Base-by-base conservation (phyloP, 2,888 invertebrate species). In the Lutraria lutraria region DNA sequence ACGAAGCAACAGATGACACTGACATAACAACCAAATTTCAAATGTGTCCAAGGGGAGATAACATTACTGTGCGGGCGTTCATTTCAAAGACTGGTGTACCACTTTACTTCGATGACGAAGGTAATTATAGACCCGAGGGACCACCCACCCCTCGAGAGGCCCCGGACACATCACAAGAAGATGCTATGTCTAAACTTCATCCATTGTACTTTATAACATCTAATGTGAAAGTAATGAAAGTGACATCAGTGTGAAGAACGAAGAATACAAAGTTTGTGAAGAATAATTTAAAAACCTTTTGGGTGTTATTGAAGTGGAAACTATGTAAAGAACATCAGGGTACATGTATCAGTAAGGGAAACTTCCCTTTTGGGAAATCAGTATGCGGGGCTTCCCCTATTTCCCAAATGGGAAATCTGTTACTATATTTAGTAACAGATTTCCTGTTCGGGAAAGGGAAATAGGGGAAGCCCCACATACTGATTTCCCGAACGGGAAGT, bases 21-120 rank as follows among this genome's bases (percentile, higher is more conserved):
- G 92, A 92, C 83, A 91, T 91, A 21, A 92, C 92, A 6, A 92
- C 92, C 21, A 92, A 91, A 88, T 92, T 92, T 76, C 92, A 92
- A 72, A 92, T 92, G 92, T 72, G 72, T 15, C 63, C 92, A 10
- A 21, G 87, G 8, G 92, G 92, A 8, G 76, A 89, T 31, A 88
- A 92, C 82, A 80, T 81, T 80, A 80, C 79, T 29, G 85, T 92
- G 21, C 43, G 89, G 16, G 92, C 88, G 15, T 91, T 92, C 79
- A 91, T 92, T 34, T 91, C 92, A 82, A 92, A 92, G 83, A 88
- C 91, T 54, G 92, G 91, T 34, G 85, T 92, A 10, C 90, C 92
- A 0, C 8, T 92, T 12, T 92, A 91, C 83, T 92, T 92, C 83
- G 91, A 92, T 53, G 83, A 88, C 10, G 90, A 91, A n/a, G 92